These are phyloP conservation scores for Hyphantria cunea DNA, from an alignment of 1,140 invertebrate species.

Conservation along the genomic window DNA sequence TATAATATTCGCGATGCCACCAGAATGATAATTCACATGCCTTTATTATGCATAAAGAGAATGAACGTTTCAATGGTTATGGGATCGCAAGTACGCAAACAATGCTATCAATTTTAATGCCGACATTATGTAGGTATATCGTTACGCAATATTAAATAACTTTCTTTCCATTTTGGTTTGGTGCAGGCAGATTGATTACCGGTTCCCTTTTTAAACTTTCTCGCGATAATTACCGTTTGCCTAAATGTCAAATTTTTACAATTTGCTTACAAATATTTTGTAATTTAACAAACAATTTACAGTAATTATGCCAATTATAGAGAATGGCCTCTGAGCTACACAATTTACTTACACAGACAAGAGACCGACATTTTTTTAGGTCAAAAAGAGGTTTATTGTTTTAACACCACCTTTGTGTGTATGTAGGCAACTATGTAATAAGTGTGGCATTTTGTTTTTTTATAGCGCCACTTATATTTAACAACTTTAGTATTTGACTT, in stretches of 20 bases:
- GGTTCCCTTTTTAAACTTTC: slow-evolving; percentile 17
- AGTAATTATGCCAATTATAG: too few relatives aligned
- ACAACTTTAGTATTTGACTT: too few relatives aligned
- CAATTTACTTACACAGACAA: neutral
- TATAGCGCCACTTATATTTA: too few relatives aligned
- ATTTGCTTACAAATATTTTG: neutral
- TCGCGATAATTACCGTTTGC: slow-evolving; percentile 18
- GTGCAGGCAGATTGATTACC: slow-evolving; percentile 19
- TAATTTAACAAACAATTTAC: neutral
- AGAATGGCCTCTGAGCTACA: too few relatives aligned
- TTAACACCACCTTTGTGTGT: too few relatives aligned
- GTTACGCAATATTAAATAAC: slow-evolving; percentile 24
- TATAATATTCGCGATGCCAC: slow-evolving; percentile 28
- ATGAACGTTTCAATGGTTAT: slow-evolving; percentile 11
- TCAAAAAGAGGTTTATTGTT: neutral
- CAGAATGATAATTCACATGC: slow-evolving; percentile 15
- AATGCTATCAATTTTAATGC: slow-evolving; percentile 23
- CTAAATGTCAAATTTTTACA: neutral
- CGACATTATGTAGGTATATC: slow-evolving; percentile 10
- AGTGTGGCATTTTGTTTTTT: too few relatives aligned
- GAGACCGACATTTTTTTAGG: slow-evolving; percentile 7
- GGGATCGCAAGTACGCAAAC: slow-evolving; percentile 13
- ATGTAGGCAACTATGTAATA: too few relatives aligned
- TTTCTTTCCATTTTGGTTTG: slow-evolving; percentile 20
- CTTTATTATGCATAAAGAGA: slow-evolving; percentile 26